A percentile compares a stretch with the other conserved stretches of the same genome.
Evolutionary conservation across 1,140 invertebrate species (phyloP).

Genomic region (Bombus vancouverensis): DNA sequence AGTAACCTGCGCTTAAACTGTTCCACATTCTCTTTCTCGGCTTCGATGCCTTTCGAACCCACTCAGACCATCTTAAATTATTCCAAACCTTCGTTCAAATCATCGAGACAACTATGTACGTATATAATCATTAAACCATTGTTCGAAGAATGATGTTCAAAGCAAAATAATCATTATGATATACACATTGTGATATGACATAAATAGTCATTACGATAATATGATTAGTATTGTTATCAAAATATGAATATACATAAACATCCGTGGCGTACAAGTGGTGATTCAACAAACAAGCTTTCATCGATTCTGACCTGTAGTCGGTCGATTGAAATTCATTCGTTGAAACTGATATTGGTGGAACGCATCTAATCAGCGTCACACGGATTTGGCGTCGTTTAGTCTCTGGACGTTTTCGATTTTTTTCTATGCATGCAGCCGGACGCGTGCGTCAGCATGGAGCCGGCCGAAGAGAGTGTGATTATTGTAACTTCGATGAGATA

Average conservation of each 20-base stretch:
- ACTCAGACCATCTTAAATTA: background rate
- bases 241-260: background rate
- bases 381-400: conserved; percentile 68
- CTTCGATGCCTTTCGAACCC: background rate
- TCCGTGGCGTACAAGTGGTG: background rate
- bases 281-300: background rate
- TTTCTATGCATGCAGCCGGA: conserved; percentile 33
- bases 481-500: conserved; percentile 71
- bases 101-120: background rate
- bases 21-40: background rate
- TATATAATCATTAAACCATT: background rate
- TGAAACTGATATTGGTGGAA: background rate
- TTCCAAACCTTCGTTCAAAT: background rate
- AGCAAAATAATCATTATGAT: background rate
- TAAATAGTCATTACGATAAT: too few species aligned
- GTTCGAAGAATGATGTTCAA: background rate
- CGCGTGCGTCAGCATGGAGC: conserved; percentile 43
- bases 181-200: too few species aligned
- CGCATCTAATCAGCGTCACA: background rate
- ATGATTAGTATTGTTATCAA: background rate
- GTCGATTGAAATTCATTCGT: too few species aligned
- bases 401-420: conserved; percentile 56
- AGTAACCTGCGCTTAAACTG: background rate
- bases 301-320: too few species aligned
- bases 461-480: conserved; percentile 58